Evolutionary conservation across 2,113 vertebrate genomes (phyloP).

Genomic region (Pelecanus crispus): DNA sequence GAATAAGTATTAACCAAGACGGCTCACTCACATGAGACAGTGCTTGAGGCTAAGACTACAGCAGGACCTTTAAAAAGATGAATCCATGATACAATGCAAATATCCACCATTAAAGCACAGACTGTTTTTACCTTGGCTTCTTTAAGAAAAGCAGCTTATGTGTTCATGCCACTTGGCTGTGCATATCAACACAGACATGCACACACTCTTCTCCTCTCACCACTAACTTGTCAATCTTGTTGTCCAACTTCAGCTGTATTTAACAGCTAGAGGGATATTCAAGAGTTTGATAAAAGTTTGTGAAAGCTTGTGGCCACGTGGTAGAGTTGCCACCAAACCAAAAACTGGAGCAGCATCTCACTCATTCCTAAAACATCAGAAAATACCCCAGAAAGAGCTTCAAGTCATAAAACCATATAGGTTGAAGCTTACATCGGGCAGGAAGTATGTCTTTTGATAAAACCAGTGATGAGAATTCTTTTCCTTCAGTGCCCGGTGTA

Average conservation of each 20-base stretch:
- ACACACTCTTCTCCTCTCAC: neutral
- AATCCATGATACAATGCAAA: neutral
- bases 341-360: neutral
- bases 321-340: neutral
- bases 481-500: neutral
- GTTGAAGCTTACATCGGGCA: neutral
- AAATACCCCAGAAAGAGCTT: neutral
- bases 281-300: neutral
- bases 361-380: neutral
- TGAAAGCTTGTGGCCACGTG: neutral
- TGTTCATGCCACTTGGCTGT: neutral
- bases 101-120: neutral
- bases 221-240: neutral
- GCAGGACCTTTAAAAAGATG: neutral
- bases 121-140: neutral
- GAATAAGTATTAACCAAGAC: neutral
- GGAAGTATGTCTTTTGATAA: neutral
- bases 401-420: neutral
- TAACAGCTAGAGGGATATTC: neutral
- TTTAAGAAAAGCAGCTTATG: neutral
- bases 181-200: neutral
- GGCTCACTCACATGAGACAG: neutral
- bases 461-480: neutral
- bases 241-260: neutral
- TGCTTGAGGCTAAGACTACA: neutral